phyloP scores from a whole-genome alignment of 2,888 invertebrate genomes.

The Gasteruption jaculator region DNA sequence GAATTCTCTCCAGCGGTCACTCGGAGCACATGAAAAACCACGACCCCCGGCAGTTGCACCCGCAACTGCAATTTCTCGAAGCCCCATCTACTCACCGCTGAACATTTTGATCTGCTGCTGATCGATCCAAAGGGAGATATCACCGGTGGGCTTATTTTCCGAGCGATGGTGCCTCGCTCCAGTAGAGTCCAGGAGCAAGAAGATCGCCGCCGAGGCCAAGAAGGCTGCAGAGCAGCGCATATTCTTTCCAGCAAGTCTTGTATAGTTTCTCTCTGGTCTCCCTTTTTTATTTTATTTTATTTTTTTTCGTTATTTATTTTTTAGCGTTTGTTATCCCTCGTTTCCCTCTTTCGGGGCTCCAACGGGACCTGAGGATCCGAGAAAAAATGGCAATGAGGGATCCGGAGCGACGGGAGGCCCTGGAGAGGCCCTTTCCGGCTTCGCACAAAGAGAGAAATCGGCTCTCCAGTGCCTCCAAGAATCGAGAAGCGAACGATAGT shows the following conservation, averaged over 20 bases:
- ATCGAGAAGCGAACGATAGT: too few relatives aligned
- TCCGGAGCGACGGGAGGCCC: too few relatives aligned
- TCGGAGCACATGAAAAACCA: background rate
- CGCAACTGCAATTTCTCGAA: too few relatives aligned
- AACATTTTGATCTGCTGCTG: constrained; percentile 88
- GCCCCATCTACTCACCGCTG: constrained; percentile 79
- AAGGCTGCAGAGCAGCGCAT: constrained; percentile 43
- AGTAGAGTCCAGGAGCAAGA: constrained; percentile 32
- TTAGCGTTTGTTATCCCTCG: background rate
- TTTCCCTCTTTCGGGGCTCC: constrained; percentile 7
- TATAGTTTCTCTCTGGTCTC: background rate
- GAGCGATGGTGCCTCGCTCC: constrained; percentile 40
- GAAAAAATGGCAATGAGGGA: too few relatives aligned
- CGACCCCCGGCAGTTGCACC: too few relatives aligned
- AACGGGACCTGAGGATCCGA: constrained; percentile 15
- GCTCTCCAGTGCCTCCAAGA: too few relatives aligned
- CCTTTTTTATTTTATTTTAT: background rate
- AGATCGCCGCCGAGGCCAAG: constrained; percentile 36
- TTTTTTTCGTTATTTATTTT: constrained; percentile 5
- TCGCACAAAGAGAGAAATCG: too few relatives aligned
- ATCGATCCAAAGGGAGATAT: constrained; percentile 85
- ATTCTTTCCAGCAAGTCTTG: constrained; percentile 22
- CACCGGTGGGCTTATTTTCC: constrained; percentile 52
- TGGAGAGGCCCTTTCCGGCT: too few relatives aligned
- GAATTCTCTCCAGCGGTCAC: background rate